Percentiles rank a stretch among this genome's conserved stretches.
Evolutionary conservation across 2,113 vertebrate genomes (phyloP).

Genomic region (Emydura subglobosa): DNA sequence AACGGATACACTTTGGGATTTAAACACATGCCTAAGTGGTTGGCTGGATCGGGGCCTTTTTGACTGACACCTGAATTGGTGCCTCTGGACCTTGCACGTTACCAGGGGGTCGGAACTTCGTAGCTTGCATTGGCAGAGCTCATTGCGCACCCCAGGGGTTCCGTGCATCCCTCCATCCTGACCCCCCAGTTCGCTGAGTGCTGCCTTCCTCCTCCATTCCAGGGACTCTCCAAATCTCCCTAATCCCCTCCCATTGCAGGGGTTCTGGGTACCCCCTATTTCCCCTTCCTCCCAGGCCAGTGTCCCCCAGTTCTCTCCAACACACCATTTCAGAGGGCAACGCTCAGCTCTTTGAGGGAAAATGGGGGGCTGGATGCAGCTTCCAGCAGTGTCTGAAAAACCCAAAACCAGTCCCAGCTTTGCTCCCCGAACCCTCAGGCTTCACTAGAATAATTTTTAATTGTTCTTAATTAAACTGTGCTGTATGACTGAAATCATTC

Average conservation of each 20-base stretch:
- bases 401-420: not conserved
- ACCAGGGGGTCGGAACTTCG: not conserved
- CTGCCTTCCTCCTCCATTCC: not conserved
- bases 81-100: not conserved
- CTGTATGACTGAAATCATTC: not conserved
- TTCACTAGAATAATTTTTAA: not conserved
- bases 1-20: accelerated
- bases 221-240: not conserved
- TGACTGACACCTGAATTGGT: not conserved
- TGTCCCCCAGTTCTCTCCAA: not conserved
- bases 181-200: not conserved
- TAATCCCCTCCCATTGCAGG: too few relatives aligned
- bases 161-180: not conserved
- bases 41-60: accelerated
- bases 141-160: not conserved
- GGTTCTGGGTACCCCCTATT: not conserved
- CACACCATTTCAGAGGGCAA: not conserved
- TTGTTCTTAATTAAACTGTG: not conserved
- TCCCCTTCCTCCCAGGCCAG: not conserved
- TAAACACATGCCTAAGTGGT: accelerated
- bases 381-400: accelerated
- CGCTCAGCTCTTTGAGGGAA: not conserved
- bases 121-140: not conserved
- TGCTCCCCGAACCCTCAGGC: not conserved
- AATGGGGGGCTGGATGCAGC: not conserved